phyloP scores from a whole-genome alignment of 2,888 invertebrate genomes.

The Mactromeris polynyma region DNA sequence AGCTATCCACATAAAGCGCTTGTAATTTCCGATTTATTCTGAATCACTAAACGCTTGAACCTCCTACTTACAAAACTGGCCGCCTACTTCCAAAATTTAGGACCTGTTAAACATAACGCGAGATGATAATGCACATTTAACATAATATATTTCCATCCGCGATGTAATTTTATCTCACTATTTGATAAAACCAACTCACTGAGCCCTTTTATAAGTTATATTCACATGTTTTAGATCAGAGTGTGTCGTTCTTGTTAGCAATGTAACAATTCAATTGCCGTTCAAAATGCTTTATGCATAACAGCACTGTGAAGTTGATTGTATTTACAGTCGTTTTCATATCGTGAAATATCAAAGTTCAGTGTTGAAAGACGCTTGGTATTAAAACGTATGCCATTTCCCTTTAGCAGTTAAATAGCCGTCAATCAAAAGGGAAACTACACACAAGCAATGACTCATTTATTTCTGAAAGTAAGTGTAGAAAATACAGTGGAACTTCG shows the following conservation, averaged over 20 bases:
- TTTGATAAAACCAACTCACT: no score
- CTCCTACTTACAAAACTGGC: background rate
- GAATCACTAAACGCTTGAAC: background rate
- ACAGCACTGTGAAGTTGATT: background rate
- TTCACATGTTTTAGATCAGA: background rate
- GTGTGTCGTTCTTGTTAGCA: background rate
- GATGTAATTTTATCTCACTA: background rate
- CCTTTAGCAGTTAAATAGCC: background rate
- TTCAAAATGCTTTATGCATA: background rate
- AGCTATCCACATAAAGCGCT: background rate
- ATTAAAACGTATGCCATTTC: background rate
- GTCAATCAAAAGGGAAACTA: background rate
- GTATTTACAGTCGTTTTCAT: background rate
- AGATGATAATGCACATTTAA: background rate
- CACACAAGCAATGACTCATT: background rate
- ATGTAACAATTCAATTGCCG: background rate
- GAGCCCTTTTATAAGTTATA: background rate
- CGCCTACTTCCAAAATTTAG: background rate
- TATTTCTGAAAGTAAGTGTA: no score
- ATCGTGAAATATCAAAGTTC: constrained; percentile 21
- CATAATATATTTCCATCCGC: background rate
- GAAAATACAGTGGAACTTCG: no score
- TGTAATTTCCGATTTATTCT: background rate
- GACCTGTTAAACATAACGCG: background rate
- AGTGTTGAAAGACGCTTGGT: background rate